Evolutionary conservation across 2,888 invertebrate species (phyloP).

Genomic region (Macaria notata): DNA sequence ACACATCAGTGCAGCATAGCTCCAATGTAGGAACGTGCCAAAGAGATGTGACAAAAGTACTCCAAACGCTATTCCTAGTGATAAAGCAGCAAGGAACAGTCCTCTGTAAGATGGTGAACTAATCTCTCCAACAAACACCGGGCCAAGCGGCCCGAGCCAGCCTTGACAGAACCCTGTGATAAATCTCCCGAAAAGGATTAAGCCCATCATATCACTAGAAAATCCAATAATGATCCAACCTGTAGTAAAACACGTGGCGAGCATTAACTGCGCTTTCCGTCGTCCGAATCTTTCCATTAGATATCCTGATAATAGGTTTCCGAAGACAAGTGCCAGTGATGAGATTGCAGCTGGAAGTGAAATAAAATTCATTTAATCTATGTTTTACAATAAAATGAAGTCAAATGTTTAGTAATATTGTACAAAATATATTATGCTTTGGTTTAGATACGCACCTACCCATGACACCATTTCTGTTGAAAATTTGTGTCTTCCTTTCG

Average conservation of each 20-base stretch:
- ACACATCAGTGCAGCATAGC: slow-evolving; percentile 79
- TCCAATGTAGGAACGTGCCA: slow-evolving; percentile 85
- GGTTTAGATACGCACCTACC: slow-evolving; percentile 76
- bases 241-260: slow-evolving; percentile 75
- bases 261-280: slow-evolving; percentile 74
- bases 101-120: slow-evolving; percentile 84
- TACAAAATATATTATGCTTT: too few relatives aligned
- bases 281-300: slow-evolving; percentile 84
- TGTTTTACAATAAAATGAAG: too few relatives aligned
- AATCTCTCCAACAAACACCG: slow-evolving; percentile 84
- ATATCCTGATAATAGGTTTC: slow-evolving; percentile 83
- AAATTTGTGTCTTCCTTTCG: slow-evolving; percentile 62
- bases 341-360: slow-evolving; percentile 82
- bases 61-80: slow-evolving; percentile 84
- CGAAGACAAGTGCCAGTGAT: slow-evolving; percentile 82
- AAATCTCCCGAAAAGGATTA: slow-evolving; percentile 80
- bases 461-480: slow-evolving; percentile 81
- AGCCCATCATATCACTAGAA: slow-evolving; percentile 64
- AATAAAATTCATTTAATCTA: too few relatives aligned
- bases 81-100: slow-evolving; percentile 83
- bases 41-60: slow-evolving; percentile 85
- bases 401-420: too few relatives aligned
- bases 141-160: slow-evolving; percentile 79
- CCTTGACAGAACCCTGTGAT: slow-evolving; percentile 83
- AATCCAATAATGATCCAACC: slow-evolving; percentile 84